phyloP scores from a whole-genome alignment of 2,888 invertebrate species.

The Eilema griseolum region DNA sequence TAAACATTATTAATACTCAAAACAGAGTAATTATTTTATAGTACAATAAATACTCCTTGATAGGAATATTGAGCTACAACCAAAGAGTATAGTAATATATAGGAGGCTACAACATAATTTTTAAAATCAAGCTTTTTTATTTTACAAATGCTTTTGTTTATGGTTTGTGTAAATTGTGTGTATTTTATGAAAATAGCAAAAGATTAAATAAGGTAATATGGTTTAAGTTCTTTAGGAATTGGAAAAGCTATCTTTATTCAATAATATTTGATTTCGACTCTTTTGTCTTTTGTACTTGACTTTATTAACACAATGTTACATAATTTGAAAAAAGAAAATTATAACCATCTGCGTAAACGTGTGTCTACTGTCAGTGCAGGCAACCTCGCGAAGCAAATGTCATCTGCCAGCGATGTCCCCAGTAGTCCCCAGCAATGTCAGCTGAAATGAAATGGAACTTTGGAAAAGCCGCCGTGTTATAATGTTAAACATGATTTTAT shows the following conservation, averaged over 20 bases:
- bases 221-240: background rate
- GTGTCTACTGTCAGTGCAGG: background rate
- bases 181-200: background rate
- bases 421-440: conserved; percentile 17
- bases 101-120: background rate
- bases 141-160: background rate
- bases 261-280: background rate
- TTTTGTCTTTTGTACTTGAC: background rate
- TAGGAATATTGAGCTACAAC: background rate
- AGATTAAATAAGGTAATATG: too few relatives aligned
- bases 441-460: background rate
- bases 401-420: too few relatives aligned
- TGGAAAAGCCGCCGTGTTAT: conserved; percentile 9
- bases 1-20: too few relatives aligned
- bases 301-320: background rate
- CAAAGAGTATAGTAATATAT: too few relatives aligned
- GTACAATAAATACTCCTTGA: too few relatives aligned
- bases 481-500: conserved; percentile 21
- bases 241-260: background rate
- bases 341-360: too few relatives aligned
- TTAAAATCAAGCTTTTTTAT: too few relatives aligned
- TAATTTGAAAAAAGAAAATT: background rate
- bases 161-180: background rate
- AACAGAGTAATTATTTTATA: too few relatives aligned
- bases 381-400: too few relatives aligned